These are phyloP conservation scores for Eulemur rubriventer DNA, from an alignment of 2,797 vertebrate genomes.

Conservation along the genomic window DNA sequence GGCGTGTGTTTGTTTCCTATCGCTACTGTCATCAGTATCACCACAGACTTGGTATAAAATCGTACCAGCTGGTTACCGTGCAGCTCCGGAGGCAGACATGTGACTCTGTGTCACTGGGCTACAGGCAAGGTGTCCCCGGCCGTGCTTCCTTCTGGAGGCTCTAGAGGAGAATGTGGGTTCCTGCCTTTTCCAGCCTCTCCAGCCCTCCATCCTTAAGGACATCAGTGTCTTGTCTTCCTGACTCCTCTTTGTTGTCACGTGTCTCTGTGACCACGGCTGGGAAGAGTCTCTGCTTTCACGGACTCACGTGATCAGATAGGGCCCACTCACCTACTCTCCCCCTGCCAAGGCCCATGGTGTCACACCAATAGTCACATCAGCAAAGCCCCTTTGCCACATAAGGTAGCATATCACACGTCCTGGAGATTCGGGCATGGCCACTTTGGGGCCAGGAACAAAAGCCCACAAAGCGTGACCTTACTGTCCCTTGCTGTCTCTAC, in stretches of 20 bases:
- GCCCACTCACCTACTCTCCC: background rate
- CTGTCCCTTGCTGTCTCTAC: background rate
- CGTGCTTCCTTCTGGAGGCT: background rate
- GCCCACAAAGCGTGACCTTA: background rate
- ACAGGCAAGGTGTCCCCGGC: background rate
- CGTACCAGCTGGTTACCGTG: background rate
- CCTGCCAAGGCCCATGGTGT: no score
- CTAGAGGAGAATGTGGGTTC: background rate
- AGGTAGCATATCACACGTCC: background rate
- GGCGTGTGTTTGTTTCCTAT: background rate
- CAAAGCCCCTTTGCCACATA: background rate
- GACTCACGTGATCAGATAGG: no score
- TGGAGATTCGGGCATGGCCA: background rate
- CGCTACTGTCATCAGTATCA: background rate
- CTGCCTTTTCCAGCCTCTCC: background rate
- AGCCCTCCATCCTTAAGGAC: background rate
- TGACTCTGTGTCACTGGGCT: background rate
- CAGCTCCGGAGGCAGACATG: background rate
- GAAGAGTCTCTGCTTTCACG: background rate
- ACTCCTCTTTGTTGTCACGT: background rate
- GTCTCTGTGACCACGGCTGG: background rate
- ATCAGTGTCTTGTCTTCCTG: background rate
- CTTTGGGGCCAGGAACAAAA: background rate
- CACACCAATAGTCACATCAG: background rate
- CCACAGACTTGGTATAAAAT: background rate